phyloP scores from a whole-genome alignment of 2,113 vertebrate genomes.

The Sinocyclocheilus maitianheensis region DNA sequence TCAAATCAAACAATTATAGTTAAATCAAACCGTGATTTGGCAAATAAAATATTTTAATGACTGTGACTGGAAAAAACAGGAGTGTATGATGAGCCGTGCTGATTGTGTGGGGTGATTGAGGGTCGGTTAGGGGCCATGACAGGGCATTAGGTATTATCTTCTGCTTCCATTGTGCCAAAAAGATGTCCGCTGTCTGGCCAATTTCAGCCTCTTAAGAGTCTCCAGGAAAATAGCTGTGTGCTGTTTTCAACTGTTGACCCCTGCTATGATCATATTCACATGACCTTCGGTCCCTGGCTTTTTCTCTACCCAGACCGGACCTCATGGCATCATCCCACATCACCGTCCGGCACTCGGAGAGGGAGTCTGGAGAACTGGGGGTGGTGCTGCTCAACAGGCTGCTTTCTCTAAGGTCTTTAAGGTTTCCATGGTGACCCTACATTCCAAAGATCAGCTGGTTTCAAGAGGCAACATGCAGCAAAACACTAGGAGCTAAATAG shows the following conservation, averaged over 20 bases:
- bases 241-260: slow-evolving; percentile 35
- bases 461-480: slow-evolving; percentile 36
- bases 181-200: slow-evolving; percentile 33
- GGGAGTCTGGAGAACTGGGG: slow-evolving; percentile 44
- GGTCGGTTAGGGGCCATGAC: neutral
- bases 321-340: slow-evolving; percentile 57
- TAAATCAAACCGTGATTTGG: neutral
- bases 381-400: slow-evolving; percentile 24
- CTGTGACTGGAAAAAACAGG: neutral
- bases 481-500: neutral
- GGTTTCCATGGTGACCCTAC: slow-evolving; percentile 55
- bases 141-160: slow-evolving; percentile 19
- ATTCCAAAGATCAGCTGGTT: slow-evolving; percentile 62
- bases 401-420: slow-evolving; percentile 49
- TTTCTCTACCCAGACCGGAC: neutral
- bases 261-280: slow-evolving; percentile 17
- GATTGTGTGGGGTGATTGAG: neutral
- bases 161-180: slow-evolving; percentile 5
- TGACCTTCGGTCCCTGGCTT: slow-evolving; percentile 46
- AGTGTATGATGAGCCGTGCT: neutral
- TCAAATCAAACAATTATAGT: neutral
- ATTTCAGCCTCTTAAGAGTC: slow-evolving; percentile 18
- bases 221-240: neutral
- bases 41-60: neutral
- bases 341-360: neutral